Percentiles rank a stretch among this genome's conserved stretches.
Evolutionary conservation across 2,888 invertebrate genomes (phyloP).

Genomic region (Candidula unifasciata): DNA sequence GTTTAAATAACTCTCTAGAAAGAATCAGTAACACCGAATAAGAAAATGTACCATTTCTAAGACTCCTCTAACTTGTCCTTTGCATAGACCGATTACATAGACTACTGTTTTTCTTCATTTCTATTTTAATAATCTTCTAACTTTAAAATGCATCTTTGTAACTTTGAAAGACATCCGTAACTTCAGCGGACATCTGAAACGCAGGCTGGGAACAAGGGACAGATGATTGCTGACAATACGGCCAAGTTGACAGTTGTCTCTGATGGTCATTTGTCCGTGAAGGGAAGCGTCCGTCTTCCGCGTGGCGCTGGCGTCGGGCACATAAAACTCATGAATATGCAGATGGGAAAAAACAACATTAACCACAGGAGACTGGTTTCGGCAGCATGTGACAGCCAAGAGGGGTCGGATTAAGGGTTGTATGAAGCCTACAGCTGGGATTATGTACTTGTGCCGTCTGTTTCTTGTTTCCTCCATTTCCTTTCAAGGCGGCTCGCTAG

Average conservation of each 20-base stretch:
- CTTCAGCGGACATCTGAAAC: neutral
- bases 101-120: neutral
- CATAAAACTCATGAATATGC: constrained; percentile 26
- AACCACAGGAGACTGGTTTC: constrained; percentile 19
- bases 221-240: neutral
- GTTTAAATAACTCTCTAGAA: neutral
- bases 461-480: too few relatives aligned
- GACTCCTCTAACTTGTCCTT: neutral
- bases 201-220: neutral
- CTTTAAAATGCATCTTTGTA: neutral
- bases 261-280: constrained; percentile 48
- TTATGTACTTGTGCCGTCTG: too few relatives aligned
- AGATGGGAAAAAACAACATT: constrained; percentile 28
- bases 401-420: neutral
- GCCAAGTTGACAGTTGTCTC: neutral
- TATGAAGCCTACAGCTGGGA: neutral
- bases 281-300: constrained; percentile 26
- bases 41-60: neutral
- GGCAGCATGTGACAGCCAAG: constrained; percentile 22
- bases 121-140: neutral
- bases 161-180: neutral
- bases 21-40: neutral
- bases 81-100: neutral
- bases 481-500: too few relatives aligned
- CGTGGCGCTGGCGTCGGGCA: constrained; percentile 18